Base-by-base conservation (phyloP, 2,888 invertebrate genomes). In the Nemotelus nigrinus region DNA sequence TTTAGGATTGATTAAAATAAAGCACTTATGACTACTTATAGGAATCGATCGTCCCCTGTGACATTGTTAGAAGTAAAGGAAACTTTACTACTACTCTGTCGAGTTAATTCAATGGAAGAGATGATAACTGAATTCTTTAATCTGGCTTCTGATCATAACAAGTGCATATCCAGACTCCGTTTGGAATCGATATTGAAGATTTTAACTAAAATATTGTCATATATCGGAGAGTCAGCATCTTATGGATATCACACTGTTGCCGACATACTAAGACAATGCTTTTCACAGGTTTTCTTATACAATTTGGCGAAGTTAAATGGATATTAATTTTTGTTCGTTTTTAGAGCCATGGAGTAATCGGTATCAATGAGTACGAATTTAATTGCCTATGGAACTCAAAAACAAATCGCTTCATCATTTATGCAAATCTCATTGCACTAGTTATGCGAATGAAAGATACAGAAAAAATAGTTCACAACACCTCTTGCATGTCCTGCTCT, bases 361-460 rank as follows among this genome's bases (percentile, higher is more conserved):
- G 86, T 0, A 81, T 87, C 0, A 83, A 79, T n/a, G 85, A 86
- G 72, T 83, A 83, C 77, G 85, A 86, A 79, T 87, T 87, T 72
- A 83, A 83, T 75, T 83, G 82, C n/a, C 67, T 87, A 0, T 87
- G 87, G 87, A 81, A 83, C 4, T 82, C 82, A 0, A 82, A 82
- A 2, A 83, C 84, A 65, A 85, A 86, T 1, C 82, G 84, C 8
- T 86, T 86, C 68, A 82, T 86, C 1, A 86, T 85, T 50, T 87
- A 86, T 78, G 83, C 85, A 45, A 87, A 87, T 81, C 79, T 87
- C 2, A 79, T 87, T 78, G 82, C 85, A 2, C 79, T 87, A 65
- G 82, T 87, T 2, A 86, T 86, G 75, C 85, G 87, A 47, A 85
- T 87, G 3, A 86, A 85, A 79, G 85, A 86, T 60, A 86, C 87